Evolutionary conservation across 2,797 vertebrate species (phyloP).

Genomic region (Eleutherodactylus coqui): DNA sequence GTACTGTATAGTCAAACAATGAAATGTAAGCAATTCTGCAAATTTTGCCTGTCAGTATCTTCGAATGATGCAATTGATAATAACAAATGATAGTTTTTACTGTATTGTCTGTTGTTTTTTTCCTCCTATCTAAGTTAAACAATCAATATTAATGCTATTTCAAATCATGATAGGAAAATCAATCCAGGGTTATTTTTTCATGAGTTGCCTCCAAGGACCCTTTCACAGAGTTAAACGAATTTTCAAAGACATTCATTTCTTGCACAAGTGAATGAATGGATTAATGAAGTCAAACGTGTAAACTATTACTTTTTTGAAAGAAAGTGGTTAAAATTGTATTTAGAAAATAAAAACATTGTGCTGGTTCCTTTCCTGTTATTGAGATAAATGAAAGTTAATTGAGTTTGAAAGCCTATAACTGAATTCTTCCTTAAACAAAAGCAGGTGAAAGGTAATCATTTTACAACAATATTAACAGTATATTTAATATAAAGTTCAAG

Average conservation of each 20-base stretch:
- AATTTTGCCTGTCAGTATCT: constrained; percentile 31
- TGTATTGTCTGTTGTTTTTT: constrained; percentile 59
- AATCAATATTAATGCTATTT: constrained; percentile 80
- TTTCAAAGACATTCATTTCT: constrained; percentile 69
- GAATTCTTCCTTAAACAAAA: neutral
- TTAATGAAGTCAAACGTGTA: constrained; percentile 63
- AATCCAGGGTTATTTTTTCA: constrained; percentile 68
- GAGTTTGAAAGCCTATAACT: neutral
- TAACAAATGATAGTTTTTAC: constrained; percentile 29
- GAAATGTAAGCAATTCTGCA: constrained; percentile 16
- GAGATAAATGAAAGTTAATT: neutral
- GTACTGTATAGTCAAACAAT: neutral
- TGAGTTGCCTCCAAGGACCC: constrained; percentile 67
- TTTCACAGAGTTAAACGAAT: constrained; percentile 72
- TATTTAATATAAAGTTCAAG: neutral
- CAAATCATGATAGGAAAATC: constrained; percentile 77
- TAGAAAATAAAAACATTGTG: constrained; percentile 45
- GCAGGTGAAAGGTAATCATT: neutral
- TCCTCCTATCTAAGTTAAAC: constrained; percentile 64
- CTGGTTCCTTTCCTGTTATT: neutral
- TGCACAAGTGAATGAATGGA: constrained; percentile 50
- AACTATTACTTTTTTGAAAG: constrained; percentile 42
- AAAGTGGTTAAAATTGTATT: constrained; percentile 49
- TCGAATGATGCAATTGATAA: constrained; percentile 57
- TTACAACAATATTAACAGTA: neutral